Evolutionary conservation across 2,888 invertebrate genomes (phyloP), one percentile per base, ranked within the genome.

Genomic region (Belgica antarctica): DNA sequence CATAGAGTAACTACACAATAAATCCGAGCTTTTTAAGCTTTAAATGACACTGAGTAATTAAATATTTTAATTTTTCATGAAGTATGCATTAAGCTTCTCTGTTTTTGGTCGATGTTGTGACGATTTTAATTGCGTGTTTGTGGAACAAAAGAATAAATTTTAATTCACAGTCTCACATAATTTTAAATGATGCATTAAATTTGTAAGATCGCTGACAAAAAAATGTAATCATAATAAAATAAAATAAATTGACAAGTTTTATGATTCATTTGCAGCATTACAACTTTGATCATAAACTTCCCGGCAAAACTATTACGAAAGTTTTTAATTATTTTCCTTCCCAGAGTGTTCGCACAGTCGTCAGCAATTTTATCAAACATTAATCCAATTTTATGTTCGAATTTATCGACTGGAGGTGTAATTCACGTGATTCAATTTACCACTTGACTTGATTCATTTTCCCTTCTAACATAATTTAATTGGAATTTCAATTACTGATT

Each of bases 11-110:
- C 8, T 52, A 12, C 17, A 22, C 7, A 5, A 52, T 52, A 52
- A 52, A 52, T 52, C n/a, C 52, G 52, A 52, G 46, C 5, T 31
- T 12, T 31, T 31, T 8, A 5, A 52, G 22, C 52, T 22, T 22
- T 22, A 52, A 52, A n/a, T 52, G 52, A 3, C 52, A 52, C 52
- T 52, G 52, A 52, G 22, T 52, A 52, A 52, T 52, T 52, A n/a
- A n/a, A n/a, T n/a, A n/a, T n/a, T n/a, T n/a, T n/a, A 52, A 52
- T 52, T 52, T 52, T 17, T 17, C 22, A 31, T 8, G 7, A 31
- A 31, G 5, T 17, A n/a, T 52, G 17, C 22, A 52, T 41, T 41
- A 41, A 31, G 31, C 41, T n/a, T 41, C 15, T 31, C n/a, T n/a
- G n/a, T n/a, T n/a, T n/a, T n/a, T n/a, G n/a, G 34, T 31, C 12